These are phyloP conservation scores for Chrysaora quinquecirrha DNA, from an alignment of 30 jellyfish, hydroid and myxozoan species.

Conservation along the genomic window DNA sequence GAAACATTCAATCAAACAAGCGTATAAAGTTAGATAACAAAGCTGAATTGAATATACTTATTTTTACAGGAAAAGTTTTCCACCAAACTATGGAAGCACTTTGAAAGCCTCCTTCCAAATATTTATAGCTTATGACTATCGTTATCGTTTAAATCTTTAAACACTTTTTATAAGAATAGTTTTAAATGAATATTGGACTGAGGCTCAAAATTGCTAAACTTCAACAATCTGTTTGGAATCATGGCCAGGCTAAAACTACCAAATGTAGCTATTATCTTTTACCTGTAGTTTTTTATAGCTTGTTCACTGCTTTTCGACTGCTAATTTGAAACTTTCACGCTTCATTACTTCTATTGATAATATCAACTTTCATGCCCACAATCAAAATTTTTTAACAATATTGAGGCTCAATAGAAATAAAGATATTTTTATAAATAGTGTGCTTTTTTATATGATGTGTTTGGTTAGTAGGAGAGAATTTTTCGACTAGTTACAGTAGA, in stretches of 20 bases:
- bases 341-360: not conserved
- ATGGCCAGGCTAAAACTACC: conserved; percentile 1
- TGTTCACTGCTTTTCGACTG: not conserved
- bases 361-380: not conserved
- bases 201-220: not conserved
- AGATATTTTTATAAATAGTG: not conserved
- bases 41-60: too few relatives aligned
- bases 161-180: not conserved
- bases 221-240: not conserved
- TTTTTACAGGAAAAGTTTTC: too few relatives aligned
- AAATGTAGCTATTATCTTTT: not conserved
- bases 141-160: not conserved
- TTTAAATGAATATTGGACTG: not conserved
- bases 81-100: too few relatives aligned
- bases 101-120: too few relatives aligned
- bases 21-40: too few relatives aligned
- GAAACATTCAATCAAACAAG: too few relatives aligned
- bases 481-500: not conserved
- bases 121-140: not conserved
- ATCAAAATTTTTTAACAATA: not conserved
- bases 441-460: not conserved
- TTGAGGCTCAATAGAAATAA: not conserved
- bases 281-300: not conserved
- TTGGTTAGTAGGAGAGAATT: not conserved
- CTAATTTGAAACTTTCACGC: not conserved